Base-by-base conservation (phyloP, 2,797 vertebrate genomes). In the Dendrocincla tyrannina region DNA sequence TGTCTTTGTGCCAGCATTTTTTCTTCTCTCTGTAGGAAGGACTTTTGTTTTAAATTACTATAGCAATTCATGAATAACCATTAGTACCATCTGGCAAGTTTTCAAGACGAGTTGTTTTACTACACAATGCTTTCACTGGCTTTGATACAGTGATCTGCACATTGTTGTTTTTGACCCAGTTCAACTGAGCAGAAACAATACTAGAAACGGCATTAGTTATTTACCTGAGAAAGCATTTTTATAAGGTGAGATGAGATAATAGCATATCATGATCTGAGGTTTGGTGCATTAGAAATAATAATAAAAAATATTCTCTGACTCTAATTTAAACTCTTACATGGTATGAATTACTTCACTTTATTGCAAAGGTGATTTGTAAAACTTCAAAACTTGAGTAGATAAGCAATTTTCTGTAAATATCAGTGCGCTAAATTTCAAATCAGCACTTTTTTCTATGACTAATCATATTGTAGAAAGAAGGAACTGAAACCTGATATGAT, bases 31-130 rank as follows among this genome's bases (percentile, higher is more conserved):
- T 20, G 7, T 60, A 18, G 49, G 64, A 89, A 56, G 1, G 12
- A 82, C n/a, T 89, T 77, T 39, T 68, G 13, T 91, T 94, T 93
- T 69, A 89, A 82, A 89, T 74, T 62, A 17, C 28, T 80, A 5
- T 13, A 88, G 25, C n/a, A 88, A 55, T 91, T 95, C 50, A 88
- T 89, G 72, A 91, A 88, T 94, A 94, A 76, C 28, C 52, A 89
- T 74, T 66, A 89, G 46, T 69, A 32, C 39, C 73, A 91, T 91
- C 85, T 96, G 93, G 78, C 68, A 95, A 75, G n/a, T 72, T 89
- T 93, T 91, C 87, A 92, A 92, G 58, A 89, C 58, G 28, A 55
- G 72, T 89, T 92, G 81, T 82, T 95, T 92, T 88, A 91, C 81
- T 93, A 84, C 17, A 47, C 15, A 52, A 9, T 89, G 11, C 47